Percentiles rank a stretch among this genome's conserved stretches.
These are phyloP conservation scores for Antrozous pallidus DNA, from an alignment of 2,797 vertebrate genomes.

Conservation along the genomic window DNA sequence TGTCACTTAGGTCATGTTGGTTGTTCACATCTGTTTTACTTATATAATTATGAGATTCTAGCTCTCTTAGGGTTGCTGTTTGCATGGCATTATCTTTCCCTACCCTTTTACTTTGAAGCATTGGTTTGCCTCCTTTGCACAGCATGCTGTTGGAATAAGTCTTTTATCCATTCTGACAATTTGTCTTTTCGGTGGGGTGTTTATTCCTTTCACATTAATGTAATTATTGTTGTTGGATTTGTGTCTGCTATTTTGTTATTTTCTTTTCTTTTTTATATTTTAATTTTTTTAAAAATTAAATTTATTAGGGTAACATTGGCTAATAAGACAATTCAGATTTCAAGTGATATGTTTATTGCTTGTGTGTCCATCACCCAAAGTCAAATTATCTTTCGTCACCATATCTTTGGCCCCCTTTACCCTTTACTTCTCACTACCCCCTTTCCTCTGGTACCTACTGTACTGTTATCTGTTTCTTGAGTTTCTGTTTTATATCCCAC, in stretches of 20 bases:
- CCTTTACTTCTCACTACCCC: neutral
- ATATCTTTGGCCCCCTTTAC: neutral
- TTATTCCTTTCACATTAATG: neutral
- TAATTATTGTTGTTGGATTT: neutral
- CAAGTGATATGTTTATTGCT: neutral
- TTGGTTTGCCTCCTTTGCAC: neutral
- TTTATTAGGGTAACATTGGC: neutral
- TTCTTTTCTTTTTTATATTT: neutral
- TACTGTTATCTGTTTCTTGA: neutral
- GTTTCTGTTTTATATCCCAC: neutral
- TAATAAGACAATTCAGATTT: neutral
- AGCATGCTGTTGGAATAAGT: neutral
- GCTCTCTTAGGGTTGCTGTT: neutral
- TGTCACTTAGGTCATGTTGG: neutral
- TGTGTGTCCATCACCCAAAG: neutral
- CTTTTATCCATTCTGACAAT: neutral
- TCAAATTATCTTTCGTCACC: neutral
- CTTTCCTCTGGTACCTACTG: neutral
- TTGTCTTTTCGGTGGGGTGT: neutral
- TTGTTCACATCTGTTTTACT: neutral
- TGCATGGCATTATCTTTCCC: neutral
- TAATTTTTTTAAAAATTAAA: neutral
- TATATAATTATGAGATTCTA: neutral
- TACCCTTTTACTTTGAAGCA: neutral
- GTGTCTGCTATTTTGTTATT: neutral